Conservation (phyloP, 1,140 invertebrate genomes). For the Tetranychus cinnabarinus region DNA sequence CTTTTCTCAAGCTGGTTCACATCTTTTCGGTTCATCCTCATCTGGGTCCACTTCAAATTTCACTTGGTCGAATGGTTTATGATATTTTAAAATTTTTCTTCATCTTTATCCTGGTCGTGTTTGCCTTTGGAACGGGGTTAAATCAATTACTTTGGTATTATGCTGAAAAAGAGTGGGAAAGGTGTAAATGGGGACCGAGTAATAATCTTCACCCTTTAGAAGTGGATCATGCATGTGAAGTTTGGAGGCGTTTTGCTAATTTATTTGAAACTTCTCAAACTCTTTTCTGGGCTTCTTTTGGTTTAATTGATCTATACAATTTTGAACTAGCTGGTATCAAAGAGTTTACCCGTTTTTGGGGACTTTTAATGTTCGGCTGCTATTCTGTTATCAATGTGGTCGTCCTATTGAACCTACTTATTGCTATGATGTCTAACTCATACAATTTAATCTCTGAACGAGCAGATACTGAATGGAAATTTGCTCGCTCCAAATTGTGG, state of each 20-base stretch:
- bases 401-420: conserved; percentile 74
- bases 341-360: conserved; percentile 66
- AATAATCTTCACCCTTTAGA: conserved; percentile 43
- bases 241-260: conserved; percentile 62
- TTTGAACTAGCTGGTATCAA: conserved; percentile 66
- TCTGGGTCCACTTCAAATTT: conserved; percentile 69
- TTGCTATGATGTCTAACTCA: conserved; percentile 90
- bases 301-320: conserved; percentile 58
- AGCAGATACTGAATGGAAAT: conserved; percentile 75
- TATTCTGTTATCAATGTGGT: conserved; percentile 78
- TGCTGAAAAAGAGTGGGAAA: conserved; percentile 57
- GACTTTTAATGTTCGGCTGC: conserved; percentile 58
- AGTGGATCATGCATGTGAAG: conserved; percentile 51
- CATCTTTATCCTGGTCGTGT: conserved; percentile 64
- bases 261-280: conserved; percentile 81
- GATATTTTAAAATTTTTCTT: conserved; percentile 85
- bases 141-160: conserved; percentile 90
- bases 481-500: conserved; percentile 65
- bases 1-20: conserved; percentile 73
- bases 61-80: conserved; percentile 68
- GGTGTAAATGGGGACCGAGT: conserved; percentile 43
- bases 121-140: conserved; percentile 68
- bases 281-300: conserved; percentile 80
- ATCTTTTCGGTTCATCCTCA: conserved; percentile 88
- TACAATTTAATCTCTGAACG: conserved; percentile 70